Base-by-base conservation (phyloP, 2,797 vertebrate genomes). In the Tiaroga cobitis region DNA sequence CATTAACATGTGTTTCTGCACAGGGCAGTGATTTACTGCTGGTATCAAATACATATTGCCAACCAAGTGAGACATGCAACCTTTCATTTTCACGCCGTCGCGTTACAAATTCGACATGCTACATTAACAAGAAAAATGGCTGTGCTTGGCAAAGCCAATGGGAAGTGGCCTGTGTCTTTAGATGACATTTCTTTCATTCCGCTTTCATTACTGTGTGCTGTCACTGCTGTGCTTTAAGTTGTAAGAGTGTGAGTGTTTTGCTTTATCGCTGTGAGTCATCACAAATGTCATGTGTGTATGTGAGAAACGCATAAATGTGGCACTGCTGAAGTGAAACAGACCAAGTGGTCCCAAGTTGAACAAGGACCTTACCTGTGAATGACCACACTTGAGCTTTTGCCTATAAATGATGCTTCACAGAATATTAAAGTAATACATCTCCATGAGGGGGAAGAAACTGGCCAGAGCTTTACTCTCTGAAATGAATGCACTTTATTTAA, bases 81-180 rank as follows among this genome's bases (percentile, higher is more conserved):
- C 95, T 96, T 95, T 95, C 94, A 96, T 95, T 95, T 94, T 93
- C 93, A 93, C 92, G 91, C 93, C 87, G 91, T 93, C 91, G 89
- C 93, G 93, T 94, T 93, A 92, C 92, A 95, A 94, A 96, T 95
- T 94, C 93, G 93, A 94, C 93, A 95, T 89, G 92, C 91, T 93
- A 96, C 95, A 96, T 96, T 96, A 96, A 94, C 90, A 94, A 95
- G 94, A 96, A 92, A 94, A 95, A 96, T 94, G 93, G 93, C 92
- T 91, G 91, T 88, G 82, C 87, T 90, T 89, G 85, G 90, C 89
- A 89, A 93, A 91, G 94, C 94, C 91, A 92, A 93, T 69, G 90
- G 87, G 88, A 87, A 88, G 88, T 84, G 87, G 87, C 67, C 89
- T 89, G 89, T 88, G 81, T 91, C 90, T 91, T 87, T 87, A 84